Percentiles rank a stretch among this genome's conserved stretches.
Evolutionary conservation across 2,797 vertebrate genomes (phyloP).

Genomic region (Myotis pilosus): DNA sequence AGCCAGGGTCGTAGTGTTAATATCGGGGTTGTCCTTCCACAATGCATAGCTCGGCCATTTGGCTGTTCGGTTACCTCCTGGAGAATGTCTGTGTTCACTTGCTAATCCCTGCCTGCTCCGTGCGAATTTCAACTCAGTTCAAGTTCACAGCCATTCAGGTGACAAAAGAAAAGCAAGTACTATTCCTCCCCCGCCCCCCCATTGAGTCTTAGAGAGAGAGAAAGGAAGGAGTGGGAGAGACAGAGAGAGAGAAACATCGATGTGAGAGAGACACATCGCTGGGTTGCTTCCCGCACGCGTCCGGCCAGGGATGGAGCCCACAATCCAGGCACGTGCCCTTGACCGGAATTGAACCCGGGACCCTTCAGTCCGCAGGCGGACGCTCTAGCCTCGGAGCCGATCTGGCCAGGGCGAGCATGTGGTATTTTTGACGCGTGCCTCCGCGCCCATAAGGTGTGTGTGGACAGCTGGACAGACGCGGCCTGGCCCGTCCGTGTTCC

Average conservation of each 20-base stretch:
- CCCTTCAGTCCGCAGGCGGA: too few relatives aligned
- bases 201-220: too few relatives aligned
- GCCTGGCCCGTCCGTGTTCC: neutral
- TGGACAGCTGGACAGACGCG: neutral
- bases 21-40: slow-evolving; percentile 61
- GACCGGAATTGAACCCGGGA: too few relatives aligned
- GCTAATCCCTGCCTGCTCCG: slow-evolving; percentile 50
- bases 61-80: slow-evolving; percentile 55
- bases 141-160: neutral
- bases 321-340: too few relatives aligned
- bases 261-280: too few relatives aligned
- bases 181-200: fast-evolving
- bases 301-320: too few relatives aligned
- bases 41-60: slow-evolving; percentile 69
- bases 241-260: too few relatives aligned
- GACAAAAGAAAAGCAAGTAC: neutral
- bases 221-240: too few relatives aligned
- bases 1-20: slow-evolving; percentile 22
- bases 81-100: slow-evolving; percentile 19
- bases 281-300: too few relatives aligned
- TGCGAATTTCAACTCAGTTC: slow-evolving; percentile 57
- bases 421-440: neutral
- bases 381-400: too few relatives aligned
- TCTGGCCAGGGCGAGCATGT: too few relatives aligned
- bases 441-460: neutral